Base-by-base conservation (phyloP, 2,797 vertebrate genomes). In the Phaenicophaeus curvirostris region DNA sequence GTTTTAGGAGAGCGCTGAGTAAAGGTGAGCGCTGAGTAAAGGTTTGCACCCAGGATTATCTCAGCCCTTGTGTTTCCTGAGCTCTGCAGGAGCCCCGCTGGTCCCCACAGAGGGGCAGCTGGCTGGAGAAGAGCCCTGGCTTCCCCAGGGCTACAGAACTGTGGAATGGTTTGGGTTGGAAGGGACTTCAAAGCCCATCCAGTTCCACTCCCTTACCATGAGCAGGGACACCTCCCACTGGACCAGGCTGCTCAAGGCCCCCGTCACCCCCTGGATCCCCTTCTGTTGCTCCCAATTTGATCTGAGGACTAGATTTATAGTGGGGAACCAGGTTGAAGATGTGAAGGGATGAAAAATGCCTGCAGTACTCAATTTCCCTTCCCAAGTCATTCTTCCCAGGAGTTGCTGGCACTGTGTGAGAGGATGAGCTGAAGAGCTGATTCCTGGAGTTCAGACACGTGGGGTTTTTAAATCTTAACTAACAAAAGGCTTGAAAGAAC, bases 31-130 rank as follows among this genome's bases (percentile, higher is more conserved):
- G 2, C 19, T 2, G 23, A 31, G 46, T 7, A 7, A n/a, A 14
- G 14, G 35, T 33, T 31, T 44, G 31, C 14, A 44, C 20, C 35
- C n/a, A 2, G 5, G 20, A 2, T 39, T 24, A 14, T 31, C 55
- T 18, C 23, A 24, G 5, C 11, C n/a, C 30, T 35, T 11, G 18
- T 33, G n/a, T 31, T 33, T 5, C 3, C 8, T 30, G 68, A 33
- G 69, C 69, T 57, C 61, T 44, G 54, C 42, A 12, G 35, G 68
- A 33, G 69, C 76, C 51, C 61, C 44, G 59, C 42, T 14, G 35
- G 46, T 15, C 16, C 20, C 57, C 15, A 1, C 0, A 1, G 37
- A 33, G 44, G 31, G n/a, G n/a, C 20, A 54, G 53, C 33, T 8
- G 66, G 53, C 28, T 19, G 41, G 30, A 50, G 67, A 15, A 53